phyloP scores from a whole-genome alignment of 2,797 vertebrate species.

The Phoebastria nigripes region DNA sequence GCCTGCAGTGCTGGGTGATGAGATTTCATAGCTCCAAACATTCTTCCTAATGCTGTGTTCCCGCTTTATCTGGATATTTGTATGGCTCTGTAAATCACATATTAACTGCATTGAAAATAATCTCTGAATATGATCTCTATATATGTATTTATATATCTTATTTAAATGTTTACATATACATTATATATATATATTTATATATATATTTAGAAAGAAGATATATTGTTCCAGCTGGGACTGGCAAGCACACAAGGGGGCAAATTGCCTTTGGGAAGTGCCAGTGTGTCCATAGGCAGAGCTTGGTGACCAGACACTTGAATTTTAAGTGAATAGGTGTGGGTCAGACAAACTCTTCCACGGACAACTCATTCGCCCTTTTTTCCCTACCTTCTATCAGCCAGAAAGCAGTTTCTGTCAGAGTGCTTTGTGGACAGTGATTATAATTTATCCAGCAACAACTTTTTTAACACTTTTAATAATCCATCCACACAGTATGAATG shows the following conservation, averaged over 20 bases:
- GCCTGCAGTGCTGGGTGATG: background rate
- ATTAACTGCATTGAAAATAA: background rate
- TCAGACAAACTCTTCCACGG: background rate
- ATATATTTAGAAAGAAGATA: background rate
- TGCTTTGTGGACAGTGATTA: background rate
- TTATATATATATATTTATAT: background rate
- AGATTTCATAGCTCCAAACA: background rate
- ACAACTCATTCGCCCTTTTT: background rate
- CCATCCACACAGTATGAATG: too few relatives aligned
- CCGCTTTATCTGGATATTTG: rapidly evolving
- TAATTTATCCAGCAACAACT: background rate
- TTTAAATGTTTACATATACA: background rate
- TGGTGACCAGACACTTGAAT: background rate
- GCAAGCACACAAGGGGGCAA: background rate
- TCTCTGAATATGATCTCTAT: background rate
- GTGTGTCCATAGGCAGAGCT: background rate
- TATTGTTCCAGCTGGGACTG: background rate
- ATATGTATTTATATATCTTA: background rate
- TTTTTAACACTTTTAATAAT: background rate
- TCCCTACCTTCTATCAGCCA: background rate
- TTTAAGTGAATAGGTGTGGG: background rate
- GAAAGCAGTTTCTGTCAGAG: background rate
- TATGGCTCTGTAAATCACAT: background rate
- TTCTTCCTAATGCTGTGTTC: background rate
- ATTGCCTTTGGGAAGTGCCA: background rate